Percentiles rank a stretch among this genome's conserved stretches.
Evolutionary conservation across 2,113 vertebrate genomes (phyloP).

Genomic region (Leptocoma aspasia): DNA sequence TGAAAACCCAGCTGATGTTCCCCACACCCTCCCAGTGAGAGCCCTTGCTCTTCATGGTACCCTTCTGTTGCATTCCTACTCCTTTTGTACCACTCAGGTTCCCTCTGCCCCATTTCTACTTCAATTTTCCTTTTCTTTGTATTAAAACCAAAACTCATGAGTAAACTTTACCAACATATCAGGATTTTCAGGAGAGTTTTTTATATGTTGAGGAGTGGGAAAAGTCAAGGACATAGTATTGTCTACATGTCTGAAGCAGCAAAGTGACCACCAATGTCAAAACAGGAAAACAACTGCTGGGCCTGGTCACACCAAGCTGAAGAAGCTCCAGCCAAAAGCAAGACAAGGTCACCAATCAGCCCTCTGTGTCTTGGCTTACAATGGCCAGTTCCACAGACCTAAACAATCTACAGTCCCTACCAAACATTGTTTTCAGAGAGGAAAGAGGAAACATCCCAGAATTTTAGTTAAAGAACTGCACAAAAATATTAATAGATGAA

Average conservation of each 20-base stretch:
- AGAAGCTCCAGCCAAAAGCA: slow-evolving; percentile 21
- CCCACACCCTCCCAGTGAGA: not conserved
- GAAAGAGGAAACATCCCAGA: slow-evolving; percentile 35
- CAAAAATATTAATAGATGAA: not conserved
- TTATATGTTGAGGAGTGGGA: not conserved
- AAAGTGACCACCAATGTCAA: slow-evolving; percentile 20
- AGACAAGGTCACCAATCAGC: slow-evolving; percentile 10
- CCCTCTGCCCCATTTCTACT: not conserved
- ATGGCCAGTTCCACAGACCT: not conserved
- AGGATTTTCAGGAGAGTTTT: not conserved
- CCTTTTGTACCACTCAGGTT: not conserved
- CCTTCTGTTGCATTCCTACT: not conserved
- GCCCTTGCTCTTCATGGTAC: fast-evolving
- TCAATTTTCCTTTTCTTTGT: not conserved
- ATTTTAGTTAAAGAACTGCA: not conserved
- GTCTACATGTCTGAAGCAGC: not conserved
- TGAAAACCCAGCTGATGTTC: not conserved
- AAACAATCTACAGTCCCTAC: not conserved
- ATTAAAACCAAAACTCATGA: not conserved
- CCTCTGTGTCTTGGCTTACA: not conserved
- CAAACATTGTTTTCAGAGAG: slow-evolving; percentile 16
- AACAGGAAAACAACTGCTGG: slow-evolving; percentile 7
- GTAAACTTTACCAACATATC: not conserved
- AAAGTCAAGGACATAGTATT: not conserved
- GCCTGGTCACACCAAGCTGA: not conserved